A percentile compares a stretch with the other conserved stretches of the same genome.
Conservation (phyloP, 2,113 vertebrate genomes). For the Perca flavescens region DNA sequence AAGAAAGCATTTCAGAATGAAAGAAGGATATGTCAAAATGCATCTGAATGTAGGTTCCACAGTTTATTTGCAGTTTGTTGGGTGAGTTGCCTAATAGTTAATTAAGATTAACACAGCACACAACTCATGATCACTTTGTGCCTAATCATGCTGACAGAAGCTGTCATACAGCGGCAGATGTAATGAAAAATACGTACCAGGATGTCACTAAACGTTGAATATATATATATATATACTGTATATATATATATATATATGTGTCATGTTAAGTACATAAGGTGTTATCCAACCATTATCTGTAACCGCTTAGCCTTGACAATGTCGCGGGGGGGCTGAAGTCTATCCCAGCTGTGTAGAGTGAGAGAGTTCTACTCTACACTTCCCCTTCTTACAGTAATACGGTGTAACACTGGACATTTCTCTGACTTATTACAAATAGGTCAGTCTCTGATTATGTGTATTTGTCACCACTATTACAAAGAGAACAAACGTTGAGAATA, state of each 20-base stretch:
- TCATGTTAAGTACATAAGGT: background rate
- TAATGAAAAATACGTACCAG: background rate
- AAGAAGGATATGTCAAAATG: background rate
- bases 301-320: too few relatives aligned
- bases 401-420: constrained; percentile 7
- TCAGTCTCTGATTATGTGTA: background rate
- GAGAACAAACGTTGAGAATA: background rate
- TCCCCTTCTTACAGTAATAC: background rate
- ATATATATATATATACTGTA: background rate
- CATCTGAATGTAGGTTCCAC: background rate
- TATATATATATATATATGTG: too few relatives aligned
- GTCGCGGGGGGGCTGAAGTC: too few relatives aligned
- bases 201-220: background rate
- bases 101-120: background rate
- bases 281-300: background rate
- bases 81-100: too few relatives aligned
- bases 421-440: background rate
- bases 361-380: background rate
- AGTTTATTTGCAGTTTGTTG: background rate
- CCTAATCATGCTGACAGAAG: background rate
- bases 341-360: too few relatives aligned
- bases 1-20: background rate
- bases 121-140: background rate
- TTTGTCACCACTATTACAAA: background rate
- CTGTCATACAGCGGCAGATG: background rate